phyloP scores from a whole-genome alignment of 37 sponge, comb jelly and placozoan species.

The Diacarnus erythraeanus region DNA sequence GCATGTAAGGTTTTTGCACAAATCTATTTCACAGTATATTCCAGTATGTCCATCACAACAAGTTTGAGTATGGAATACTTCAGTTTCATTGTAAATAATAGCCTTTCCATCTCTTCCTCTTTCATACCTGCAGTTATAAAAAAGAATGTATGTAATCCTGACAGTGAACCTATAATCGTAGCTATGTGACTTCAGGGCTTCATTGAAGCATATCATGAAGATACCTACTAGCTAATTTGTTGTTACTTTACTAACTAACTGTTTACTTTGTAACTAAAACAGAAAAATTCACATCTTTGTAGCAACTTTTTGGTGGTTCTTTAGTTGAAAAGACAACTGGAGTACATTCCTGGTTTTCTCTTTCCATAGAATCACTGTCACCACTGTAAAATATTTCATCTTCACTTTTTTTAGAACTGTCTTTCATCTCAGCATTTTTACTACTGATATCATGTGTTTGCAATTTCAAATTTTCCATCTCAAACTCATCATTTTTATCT shows the following conservation, averaged over 20 bases:
- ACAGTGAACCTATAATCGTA: no score
- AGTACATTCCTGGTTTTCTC: constrained; percentile 56
- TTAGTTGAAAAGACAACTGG: constrained; percentile 41
- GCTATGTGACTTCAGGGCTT: no score
- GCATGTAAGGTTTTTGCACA: background rate
- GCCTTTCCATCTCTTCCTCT: background rate
- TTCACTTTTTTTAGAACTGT: no score
- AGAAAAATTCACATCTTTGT: background rate
- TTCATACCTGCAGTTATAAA: background rate
- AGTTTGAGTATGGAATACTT: background rate
- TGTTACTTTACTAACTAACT: no score
- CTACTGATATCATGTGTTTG: no score
- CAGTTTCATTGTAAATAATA: background rate
- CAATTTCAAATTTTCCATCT: no score
- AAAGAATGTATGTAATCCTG: no score
- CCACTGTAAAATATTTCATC: no score
- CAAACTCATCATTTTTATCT: no score
- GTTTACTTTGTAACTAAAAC: background rate
- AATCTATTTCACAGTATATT: background rate
- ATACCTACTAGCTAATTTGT: no score
- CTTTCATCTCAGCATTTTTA: no score
- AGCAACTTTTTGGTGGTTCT: background rate
- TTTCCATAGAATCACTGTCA: no score
- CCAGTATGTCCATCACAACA: background rate
- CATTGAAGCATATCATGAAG: background rate